Evolutionary conservation across 1,140 invertebrate species (phyloP).

Genomic region (Leptopilina clavipes): DNA sequence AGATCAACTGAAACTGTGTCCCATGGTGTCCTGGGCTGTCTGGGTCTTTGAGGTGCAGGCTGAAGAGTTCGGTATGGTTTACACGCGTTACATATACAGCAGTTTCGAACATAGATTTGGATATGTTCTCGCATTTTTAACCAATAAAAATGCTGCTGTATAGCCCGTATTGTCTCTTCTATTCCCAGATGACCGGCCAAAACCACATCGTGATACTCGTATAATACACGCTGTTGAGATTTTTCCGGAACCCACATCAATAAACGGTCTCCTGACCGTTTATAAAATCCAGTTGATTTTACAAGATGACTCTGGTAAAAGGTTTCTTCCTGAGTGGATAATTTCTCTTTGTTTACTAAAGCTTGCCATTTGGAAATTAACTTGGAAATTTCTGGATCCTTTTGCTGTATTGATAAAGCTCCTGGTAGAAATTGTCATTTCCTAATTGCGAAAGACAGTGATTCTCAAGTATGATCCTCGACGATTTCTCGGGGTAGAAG

Average conservation of each 20-base stretch:
- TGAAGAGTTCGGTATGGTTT: neutral
- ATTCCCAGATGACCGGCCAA: slow-evolving; percentile 42
- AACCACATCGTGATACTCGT: slow-evolving; percentile 42
- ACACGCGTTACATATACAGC: slow-evolving; percentile 35
- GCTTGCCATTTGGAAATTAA: neutral
- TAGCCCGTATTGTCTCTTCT: slow-evolving; percentile 40
- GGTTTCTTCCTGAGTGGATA: neutral
- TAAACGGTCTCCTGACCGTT: neutral
- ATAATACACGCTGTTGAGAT: slow-evolving; percentile 37
- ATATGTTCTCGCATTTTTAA: slow-evolving; percentile 24
- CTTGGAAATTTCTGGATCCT: neutral
- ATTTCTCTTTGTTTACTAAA: neutral
- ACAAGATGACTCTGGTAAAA: neutral
- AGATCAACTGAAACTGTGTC: slow-evolving; percentile 50
- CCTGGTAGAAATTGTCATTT: neutral
- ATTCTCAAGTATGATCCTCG: neutral
- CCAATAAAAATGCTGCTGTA: slow-evolving; percentile 35
- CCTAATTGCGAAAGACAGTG: neutral
- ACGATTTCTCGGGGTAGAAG: neutral
- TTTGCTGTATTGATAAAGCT: neutral
- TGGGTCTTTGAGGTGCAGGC: neutral
- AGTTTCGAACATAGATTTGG: neutral
- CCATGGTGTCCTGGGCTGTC: slow-evolving; percentile 51
- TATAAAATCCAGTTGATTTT: neutral
- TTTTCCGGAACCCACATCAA: neutral